Base-by-base conservation (phyloP, 1,140 invertebrate genomes). In the Phocides pigmalion region DNA sequence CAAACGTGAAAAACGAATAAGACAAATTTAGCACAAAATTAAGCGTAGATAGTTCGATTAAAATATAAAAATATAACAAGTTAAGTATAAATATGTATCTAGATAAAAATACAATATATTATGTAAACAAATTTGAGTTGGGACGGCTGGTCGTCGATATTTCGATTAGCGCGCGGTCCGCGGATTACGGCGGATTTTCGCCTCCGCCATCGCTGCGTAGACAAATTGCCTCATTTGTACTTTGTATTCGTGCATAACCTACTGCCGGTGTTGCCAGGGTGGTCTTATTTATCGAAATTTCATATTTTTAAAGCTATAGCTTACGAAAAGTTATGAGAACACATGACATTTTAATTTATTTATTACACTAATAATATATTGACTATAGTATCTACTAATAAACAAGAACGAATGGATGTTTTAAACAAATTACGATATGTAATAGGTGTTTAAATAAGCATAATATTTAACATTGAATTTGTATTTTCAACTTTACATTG, bases 171-270 rank as follows among this genome's bases (percentile, higher is more conserved):
- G 81, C 68, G 79, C 79, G 75, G 77, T 68, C 70, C 72, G 67
- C 70, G 87, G 86, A 87, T 90, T 90, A 90, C 82, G 76, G 54
- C 79, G 87, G 87, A 81, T 90, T 90, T 80, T 85, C 87, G 84
- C 87, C 84, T 90, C 83, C 76, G 65, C 81, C 53, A 65, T 73
- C 67, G 64, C 67, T 68, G 62, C 66, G 68, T 68, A 79, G 78
- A 88, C 84, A 89, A 89, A 87, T 90, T 76, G 86, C 68, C 67
- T 79, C 76, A 90, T 90, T 90, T 90, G 85, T 88, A 87, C 77
- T 74, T 78, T 46, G 50, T 54, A 56, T 46, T 54, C 15, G 16
- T 56, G 25, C 20, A 35, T 54, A 46, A 56, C 42, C 62, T 54
- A 28, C 50, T 64, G 41, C 62, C 25, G 17, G 17, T 37, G 41